Base-by-base conservation (phyloP, 2,888 invertebrate genomes). In the Epistrophe eligans region DNA sequence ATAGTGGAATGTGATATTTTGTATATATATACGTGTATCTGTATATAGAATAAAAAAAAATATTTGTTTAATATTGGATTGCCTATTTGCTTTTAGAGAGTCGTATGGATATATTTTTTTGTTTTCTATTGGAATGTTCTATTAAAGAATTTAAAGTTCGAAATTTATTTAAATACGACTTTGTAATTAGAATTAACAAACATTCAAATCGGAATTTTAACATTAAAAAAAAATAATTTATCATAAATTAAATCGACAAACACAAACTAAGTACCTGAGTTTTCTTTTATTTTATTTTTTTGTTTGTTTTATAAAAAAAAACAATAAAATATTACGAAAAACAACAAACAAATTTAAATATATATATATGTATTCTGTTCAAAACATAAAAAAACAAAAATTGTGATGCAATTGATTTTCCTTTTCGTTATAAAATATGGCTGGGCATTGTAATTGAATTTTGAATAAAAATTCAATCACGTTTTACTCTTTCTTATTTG, bases 231-330 rank as follows among this genome's bases (percentile, higher is more conserved):
- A 62, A 77, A 84, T 77, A 79, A 48, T 80, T 71, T 67, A 70
- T 24, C 24, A 24, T 67, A 70, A 85, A 81, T 71, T 50, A 50
- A 80, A 81, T 87, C 79, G 87, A 83, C 84, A 89, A 89, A 91
- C 91, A 91, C 91, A 90, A 91, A 91, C 92, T 92, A 92, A 92
- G 92, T 92, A 92, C 92, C 92, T 92, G 92, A 92, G 91, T 91
- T 92, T 80, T 90, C 83, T 82, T 87, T 79, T 48, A 77, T 88
- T 89, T 73, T 88, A 2, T 11, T 40, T 10, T 38, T 38, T 38
- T 10, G 9, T 15, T 15, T 50, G 45, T 88, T 67, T 13, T 19
- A 35, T 55, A 2, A 4, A 35, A 2, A 4, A 35, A 52, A 15
- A 67, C 15, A 67, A 62, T 13, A 57, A 62, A 38, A 52, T 55